Conservation (phyloP, 2,797 vertebrate genomes). For the Ctenochaetus hawaiiensis region DNA sequence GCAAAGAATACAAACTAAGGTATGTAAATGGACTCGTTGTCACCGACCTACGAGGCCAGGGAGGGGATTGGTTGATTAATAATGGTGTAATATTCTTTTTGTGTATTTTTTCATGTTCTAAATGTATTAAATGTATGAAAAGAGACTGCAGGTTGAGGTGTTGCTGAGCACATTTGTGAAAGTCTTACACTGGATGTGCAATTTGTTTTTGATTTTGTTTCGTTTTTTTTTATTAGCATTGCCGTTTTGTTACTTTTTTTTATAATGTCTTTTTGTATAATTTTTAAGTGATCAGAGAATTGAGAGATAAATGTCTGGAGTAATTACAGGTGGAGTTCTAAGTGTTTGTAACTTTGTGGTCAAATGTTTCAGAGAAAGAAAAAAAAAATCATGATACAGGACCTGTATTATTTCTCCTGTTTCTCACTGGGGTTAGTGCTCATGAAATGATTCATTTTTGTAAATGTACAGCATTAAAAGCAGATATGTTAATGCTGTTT, state of each 20-base stretch:
- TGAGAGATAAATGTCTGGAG: conserved; percentile 65
- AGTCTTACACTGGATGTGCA: conserved; percentile 90
- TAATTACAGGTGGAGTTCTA: conserved; percentile 71
- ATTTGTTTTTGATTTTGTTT: conserved; percentile 40
- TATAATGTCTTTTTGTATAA: conserved; percentile 77
- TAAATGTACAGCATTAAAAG: conserved; percentile 53
- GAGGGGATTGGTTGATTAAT: conserved; percentile 76
- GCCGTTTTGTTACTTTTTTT: conserved; percentile 68
- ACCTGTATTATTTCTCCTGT: conserved; percentile 53
- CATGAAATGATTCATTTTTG: conserved; percentile 36
- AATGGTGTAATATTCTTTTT: conserved; percentile 81
- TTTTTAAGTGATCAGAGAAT: conserved; percentile 74
- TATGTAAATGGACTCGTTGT: conserved; percentile 70
- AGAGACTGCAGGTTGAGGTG: conserved; percentile 80
- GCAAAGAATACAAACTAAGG: conserved; percentile 72
- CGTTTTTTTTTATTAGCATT: conserved; percentile 64
- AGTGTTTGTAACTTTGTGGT: conserved; percentile 76
- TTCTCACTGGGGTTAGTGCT: conserved; percentile 41
- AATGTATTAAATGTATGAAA: conserved; percentile 87
- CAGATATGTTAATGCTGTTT: conserved; percentile 59
- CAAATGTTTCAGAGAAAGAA: conserved; percentile 71
- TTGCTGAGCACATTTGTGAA: conserved; percentile 85
- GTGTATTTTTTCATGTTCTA: conserved; percentile 81
- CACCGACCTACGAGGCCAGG: conserved; percentile 64
- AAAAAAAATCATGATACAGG: conserved; percentile 26